Evolutionary conservation across 1,140 invertebrate genomes (phyloP).

Genomic region (Mya arenaria): DNA sequence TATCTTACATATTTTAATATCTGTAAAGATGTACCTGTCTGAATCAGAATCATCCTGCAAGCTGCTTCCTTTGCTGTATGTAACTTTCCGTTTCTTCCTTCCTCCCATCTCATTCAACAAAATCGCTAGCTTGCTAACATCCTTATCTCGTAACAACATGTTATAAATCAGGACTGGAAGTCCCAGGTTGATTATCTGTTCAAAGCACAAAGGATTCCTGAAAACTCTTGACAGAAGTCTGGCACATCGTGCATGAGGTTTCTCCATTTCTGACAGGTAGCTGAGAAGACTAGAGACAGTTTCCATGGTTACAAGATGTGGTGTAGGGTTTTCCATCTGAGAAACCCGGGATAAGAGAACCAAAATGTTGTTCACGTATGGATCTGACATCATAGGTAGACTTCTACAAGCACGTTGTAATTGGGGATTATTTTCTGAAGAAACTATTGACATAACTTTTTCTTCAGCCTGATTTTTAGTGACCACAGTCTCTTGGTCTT

Average conservation of each 20-base stretch:
- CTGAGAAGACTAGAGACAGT: slow-evolving; percentile 60
- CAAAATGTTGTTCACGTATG: slow-evolving; percentile 65
- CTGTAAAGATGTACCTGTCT: slow-evolving; percentile 27
- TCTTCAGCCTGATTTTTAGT: too few species aligned
- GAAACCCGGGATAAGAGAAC: slow-evolving; percentile 71
- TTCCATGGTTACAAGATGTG: slow-evolving; percentile 53
- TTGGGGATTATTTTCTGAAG: too few species aligned
- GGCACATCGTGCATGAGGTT: slow-evolving; percentile 53
- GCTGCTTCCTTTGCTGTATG: too few species aligned
- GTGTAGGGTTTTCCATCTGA: slow-evolving; percentile 63
- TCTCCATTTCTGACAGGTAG: slow-evolving; percentile 51
- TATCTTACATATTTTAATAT: too few species aligned
- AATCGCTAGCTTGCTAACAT: too few species aligned
- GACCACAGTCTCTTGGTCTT: too few species aligned
- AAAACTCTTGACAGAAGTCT: slow-evolving; percentile 60
- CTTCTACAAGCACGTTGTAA: too few species aligned
- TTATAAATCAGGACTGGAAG: slow-evolving; percentile 56
- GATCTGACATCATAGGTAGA: too few species aligned
- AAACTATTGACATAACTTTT: too few species aligned
- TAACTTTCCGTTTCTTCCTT: too few species aligned
- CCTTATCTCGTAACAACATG: too few species aligned
- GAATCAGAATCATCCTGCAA: not conserved
- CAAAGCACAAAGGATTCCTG: slow-evolving; percentile 60
- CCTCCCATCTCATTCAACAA: too few species aligned
- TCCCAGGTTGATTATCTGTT: slow-evolving; percentile 45